Conservation (phyloP, 2,113 vertebrate species). For the Oncorhynchus mykiss region DNA sequence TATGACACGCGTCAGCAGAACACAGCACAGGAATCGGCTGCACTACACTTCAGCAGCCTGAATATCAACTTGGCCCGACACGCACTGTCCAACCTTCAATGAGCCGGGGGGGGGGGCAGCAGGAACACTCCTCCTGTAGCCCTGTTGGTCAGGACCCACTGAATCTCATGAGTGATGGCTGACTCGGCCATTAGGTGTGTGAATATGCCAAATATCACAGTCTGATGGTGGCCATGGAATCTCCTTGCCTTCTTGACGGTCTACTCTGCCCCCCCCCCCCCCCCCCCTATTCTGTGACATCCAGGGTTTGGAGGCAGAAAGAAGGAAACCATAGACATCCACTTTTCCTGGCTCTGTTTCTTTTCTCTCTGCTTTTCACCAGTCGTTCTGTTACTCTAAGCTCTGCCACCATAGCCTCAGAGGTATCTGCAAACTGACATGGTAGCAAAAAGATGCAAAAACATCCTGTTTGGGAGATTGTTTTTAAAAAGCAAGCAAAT, state of each 20-base stretch:
- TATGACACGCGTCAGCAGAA: not conserved
- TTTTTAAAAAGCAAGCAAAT: constrained; percentile 38
- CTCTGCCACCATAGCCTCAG: constrained; percentile 77
- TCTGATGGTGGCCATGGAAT: not conserved
- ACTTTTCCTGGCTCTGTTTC: not conserved
- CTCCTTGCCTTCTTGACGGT: not conserved
- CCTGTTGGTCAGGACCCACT: not conserved
- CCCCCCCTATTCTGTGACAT: not conserved
- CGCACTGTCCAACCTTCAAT: not conserved
- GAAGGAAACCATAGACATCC: not conserved
- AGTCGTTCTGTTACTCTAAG: constrained; percentile 36
- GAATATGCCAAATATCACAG: constrained; percentile 1
- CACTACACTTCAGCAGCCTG: not conserved
- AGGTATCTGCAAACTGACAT: constrained; percentile 80
- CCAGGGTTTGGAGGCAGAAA: not conserved
- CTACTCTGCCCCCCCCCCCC: too few relatives aligned
- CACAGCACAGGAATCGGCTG: not conserved
- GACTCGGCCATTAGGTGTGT: not conserved
- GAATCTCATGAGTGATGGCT: not conserved
- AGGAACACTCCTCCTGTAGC: constrained; percentile 8
- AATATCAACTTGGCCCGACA: not conserved
- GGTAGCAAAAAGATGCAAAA: constrained; percentile 61
- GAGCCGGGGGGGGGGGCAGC: constrained; percentile 3
- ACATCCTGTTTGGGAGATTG: constrained; percentile 37
- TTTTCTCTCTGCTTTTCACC: not conserved